A percentile compares a stretch with the other conserved stretches of the same genome.
Evolutionary conservation across 2,797 vertebrate genomes (phyloP).

Genomic region (Prionace glauca): DNA sequence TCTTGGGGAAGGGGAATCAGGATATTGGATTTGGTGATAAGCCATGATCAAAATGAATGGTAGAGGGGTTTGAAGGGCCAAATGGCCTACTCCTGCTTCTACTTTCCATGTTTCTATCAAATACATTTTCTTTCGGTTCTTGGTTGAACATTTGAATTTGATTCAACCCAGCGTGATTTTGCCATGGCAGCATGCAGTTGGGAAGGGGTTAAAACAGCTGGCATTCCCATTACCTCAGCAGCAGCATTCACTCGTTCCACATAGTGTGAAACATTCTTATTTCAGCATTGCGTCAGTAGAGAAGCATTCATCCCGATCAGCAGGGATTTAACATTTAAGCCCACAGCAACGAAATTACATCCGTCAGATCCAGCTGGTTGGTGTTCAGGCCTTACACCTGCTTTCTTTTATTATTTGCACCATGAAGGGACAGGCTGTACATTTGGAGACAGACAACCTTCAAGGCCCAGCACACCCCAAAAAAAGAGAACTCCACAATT

Average conservation of each 20-base stretch:
- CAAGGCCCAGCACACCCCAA: slow-evolving; percentile 42
- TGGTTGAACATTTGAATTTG: background rate
- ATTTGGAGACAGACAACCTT: slow-evolving; percentile 43
- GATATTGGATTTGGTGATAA: too few species aligned
- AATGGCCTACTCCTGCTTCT: too few species aligned
- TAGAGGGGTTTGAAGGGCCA: too few species aligned
- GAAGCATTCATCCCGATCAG: slow-evolving; percentile 62
- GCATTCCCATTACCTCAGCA: slow-evolving; percentile 39
- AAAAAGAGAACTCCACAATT: background rate
- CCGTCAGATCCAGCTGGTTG: slow-evolving; percentile 61
- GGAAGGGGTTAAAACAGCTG: slow-evolving; percentile 45
- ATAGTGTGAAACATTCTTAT: slow-evolving; percentile 56
- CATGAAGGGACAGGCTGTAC: slow-evolving; percentile 39
- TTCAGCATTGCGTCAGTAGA: slow-evolving; percentile 60
- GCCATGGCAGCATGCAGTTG: background rate
- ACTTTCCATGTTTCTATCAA: background rate
- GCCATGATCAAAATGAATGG: too few species aligned
- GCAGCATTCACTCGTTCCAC: slow-evolving; percentile 53
- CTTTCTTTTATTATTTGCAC: slow-evolving; percentile 66
- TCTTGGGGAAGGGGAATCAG: too few species aligned
- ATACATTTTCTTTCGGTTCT: background rate
- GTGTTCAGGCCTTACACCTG: slow-evolving; percentile 66
- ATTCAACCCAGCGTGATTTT: background rate
- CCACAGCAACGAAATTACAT: slow-evolving; percentile 58
- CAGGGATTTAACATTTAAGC: slow-evolving; percentile 60